Evolutionary conservation across 2,888 invertebrate genomes (phyloP).

Genomic region (Drosophila formosana): DNA sequence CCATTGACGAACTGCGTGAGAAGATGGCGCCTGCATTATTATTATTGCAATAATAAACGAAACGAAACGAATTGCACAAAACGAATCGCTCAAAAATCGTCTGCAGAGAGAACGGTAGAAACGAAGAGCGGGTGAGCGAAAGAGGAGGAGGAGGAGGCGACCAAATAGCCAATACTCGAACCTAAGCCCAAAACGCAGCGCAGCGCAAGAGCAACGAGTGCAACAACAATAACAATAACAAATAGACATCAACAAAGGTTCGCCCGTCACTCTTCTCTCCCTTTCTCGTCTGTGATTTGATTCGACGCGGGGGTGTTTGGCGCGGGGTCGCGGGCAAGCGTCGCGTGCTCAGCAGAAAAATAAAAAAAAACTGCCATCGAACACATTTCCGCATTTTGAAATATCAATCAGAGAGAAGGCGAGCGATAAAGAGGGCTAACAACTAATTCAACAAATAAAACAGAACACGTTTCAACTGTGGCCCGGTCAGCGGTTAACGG

Average conservation of each 20-base stretch:
- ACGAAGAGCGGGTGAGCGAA: not conserved
- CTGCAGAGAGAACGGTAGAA: conserved; percentile 22
- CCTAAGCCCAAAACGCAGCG: conserved; percentile 10
- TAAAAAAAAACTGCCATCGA: conserved; percentile 26
- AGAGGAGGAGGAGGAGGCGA: not conserved
- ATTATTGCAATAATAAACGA: not conserved
- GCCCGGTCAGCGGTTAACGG: conserved; percentile 16
- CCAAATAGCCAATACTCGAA: conserved; percentile 32
- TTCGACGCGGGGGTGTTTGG: conserved; percentile 33
- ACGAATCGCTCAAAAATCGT: conserved; percentile 28
- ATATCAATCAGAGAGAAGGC: conserved; percentile 18
- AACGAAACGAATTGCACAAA: conserved; percentile 31
- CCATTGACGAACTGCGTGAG: conserved; percentile 26
- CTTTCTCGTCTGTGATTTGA: conserved; percentile 18
- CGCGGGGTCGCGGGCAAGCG: conserved; percentile 8
- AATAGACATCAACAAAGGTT: conserved; percentile 9
- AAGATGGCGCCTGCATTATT: conserved; percentile 47
- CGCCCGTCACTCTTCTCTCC: not conserved
- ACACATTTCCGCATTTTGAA: conserved; percentile 48
- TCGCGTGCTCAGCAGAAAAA: conserved; percentile 39
- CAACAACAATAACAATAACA: conserved; percentile 1
- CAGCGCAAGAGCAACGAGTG: conserved; percentile 3
- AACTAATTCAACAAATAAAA: conserved; percentile 28
- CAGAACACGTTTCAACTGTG: conserved; percentile 6
- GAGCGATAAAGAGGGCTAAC: not conserved